phyloP scores from a whole-genome alignment of 2,113 vertebrate species.

The Porphyrio hochstetteri region DNA sequence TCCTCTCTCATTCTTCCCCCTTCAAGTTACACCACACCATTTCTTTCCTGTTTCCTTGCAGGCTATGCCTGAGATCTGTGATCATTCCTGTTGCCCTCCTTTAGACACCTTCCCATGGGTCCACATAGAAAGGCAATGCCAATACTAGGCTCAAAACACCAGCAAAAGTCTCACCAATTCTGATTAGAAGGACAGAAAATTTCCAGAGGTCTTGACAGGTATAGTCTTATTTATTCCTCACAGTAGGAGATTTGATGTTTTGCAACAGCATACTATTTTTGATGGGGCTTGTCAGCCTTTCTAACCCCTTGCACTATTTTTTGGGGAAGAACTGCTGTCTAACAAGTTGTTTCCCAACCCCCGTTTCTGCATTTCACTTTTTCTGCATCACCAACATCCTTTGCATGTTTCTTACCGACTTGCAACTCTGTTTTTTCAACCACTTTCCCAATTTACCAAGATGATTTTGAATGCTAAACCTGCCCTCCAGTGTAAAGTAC shows the following conservation, averaged over 20 bases:
- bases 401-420: conserved; percentile 18
- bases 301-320: not conserved
- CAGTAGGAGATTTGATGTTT: not conserved
- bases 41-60: not conserved
- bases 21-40: not conserved
- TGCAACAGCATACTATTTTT: not conserved
- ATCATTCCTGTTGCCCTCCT: not conserved
- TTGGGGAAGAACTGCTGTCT: not conserved
- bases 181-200: not conserved
- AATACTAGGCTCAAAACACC: not conserved
- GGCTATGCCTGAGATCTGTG: not conserved
- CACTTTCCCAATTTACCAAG: not conserved
- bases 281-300: not conserved
- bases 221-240: not conserved
- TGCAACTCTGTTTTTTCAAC: not conserved
- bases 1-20: not conserved
- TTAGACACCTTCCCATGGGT: not conserved
- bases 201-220: not conserved
- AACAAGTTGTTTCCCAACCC: not conserved
- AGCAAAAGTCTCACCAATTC: not conserved
- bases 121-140: not conserved
- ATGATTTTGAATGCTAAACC: not conserved
- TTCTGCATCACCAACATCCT: not conserved
- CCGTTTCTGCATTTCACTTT: not conserved
- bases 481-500: not conserved